Percentiles rank a stretch among this genome's conserved stretches.
These are phyloP conservation scores for Gambelia wislizenii DNA, from an alignment of 2,797 vertebrate genomes.

Conservation along the genomic window DNA sequence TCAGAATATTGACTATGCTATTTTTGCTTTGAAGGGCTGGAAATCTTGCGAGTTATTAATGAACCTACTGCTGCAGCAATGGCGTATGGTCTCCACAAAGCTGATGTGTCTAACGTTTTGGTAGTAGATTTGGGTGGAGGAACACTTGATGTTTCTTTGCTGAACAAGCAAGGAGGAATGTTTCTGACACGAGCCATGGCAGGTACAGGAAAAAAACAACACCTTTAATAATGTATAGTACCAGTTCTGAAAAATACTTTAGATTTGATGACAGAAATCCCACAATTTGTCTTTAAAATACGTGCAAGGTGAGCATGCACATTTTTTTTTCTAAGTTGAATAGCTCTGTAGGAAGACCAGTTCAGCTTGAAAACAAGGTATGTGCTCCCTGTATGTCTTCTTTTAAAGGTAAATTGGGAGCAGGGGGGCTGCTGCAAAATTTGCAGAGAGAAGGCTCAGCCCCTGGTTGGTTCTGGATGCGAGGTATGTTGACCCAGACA, in stretches of 20 bases:
- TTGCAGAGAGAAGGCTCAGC: not conserved
- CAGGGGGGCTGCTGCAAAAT: not conserved
- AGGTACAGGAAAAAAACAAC: constrained; percentile 84
- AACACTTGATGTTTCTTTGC: constrained; percentile 94
- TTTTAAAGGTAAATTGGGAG: not conserved
- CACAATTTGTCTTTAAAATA: not conserved
- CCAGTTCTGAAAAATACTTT: not conserved
- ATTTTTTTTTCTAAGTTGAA: not conserved
- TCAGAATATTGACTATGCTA: constrained; percentile 5
- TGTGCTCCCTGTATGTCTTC: not conserved
- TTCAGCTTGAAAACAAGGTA: not conserved
- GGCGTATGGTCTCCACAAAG: constrained; percentile 97
- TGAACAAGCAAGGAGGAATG: constrained; percentile 98
- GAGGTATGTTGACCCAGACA: too few species aligned
- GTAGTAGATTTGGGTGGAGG: constrained; percentile 98
- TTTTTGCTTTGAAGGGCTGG: constrained; percentile 82
- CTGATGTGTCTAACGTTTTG: constrained; percentile 93
- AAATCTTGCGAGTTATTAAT: constrained; percentile 92
- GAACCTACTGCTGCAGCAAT: constrained; percentile 98
- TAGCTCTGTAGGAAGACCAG: not conserved
- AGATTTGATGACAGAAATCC: not conserved
- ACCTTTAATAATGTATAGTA: not conserved
- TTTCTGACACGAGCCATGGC: constrained; percentile 98
- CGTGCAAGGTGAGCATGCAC: not conserved
- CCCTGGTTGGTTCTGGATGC: too few species aligned